Evolutionary conservation across 2,888 invertebrate genomes (phyloP).

Genomic region (Bellardia pandia): DNA sequence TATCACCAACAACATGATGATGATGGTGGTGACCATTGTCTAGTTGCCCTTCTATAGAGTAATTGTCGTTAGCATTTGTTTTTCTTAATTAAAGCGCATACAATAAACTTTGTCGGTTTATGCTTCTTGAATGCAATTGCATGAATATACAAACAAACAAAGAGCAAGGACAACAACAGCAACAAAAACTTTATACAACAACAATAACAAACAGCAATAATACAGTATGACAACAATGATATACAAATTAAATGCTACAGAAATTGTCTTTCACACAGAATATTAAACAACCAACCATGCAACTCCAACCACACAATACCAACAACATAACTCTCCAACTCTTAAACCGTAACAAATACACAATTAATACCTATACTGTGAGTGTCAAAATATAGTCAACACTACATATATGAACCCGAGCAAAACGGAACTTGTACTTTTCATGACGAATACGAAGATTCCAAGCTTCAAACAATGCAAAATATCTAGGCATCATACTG

Average conservation of each 20-base stretch:
- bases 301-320: neutral
- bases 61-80: slow-evolving; percentile 38
- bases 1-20: neutral
- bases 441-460: no score
- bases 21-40: neutral
- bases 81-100: slow-evolving; percentile 59
- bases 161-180: slow-evolving; percentile 3
- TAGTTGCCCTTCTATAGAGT: slow-evolving; percentile 4
- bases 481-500: no score
- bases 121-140: slow-evolving; percentile 33
- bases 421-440: no score
- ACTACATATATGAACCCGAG: no score
- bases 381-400: no score
- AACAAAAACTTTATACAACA: neutral
- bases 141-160: slow-evolving; percentile 26
- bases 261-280: neutral
- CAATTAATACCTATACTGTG: neutral
- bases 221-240: slow-evolving; percentile 27
- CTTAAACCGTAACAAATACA: neutral
- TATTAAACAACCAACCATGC: neutral
- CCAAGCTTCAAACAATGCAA: no score
- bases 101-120: slow-evolving; percentile 33
- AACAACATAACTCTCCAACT: neutral
- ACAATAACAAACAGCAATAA: slow-evolving; percentile 10
- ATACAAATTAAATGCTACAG: slow-evolving; percentile 30